phyloP scores from a whole-genome alignment of 2,888 invertebrate species.

The Sarcophaga variegata region DNA sequence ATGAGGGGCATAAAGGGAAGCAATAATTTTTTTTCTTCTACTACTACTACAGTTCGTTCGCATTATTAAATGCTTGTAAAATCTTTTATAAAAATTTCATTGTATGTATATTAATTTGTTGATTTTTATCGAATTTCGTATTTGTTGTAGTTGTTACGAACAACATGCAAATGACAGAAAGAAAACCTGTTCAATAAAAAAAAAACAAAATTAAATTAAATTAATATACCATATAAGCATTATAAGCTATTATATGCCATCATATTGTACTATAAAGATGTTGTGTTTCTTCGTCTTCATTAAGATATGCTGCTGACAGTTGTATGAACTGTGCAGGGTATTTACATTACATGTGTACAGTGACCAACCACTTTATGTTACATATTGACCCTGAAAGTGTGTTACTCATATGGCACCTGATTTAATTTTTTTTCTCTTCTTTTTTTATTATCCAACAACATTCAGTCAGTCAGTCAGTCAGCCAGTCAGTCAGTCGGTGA shows the following conservation, averaged over 20 bases:
- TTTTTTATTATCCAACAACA: too few relatives aligned
- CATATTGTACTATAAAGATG: neutral
- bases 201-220: neutral
- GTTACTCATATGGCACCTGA: conserved; percentile 55
- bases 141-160: conserved; percentile 17
- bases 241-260: neutral
- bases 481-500: neutral
- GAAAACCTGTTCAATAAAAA: conserved; percentile 39
- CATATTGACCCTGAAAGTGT: conserved; percentile 63
- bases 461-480: neutral
- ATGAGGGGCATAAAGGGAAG: neutral
- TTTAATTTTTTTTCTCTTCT: neutral
- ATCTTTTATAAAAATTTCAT: conserved; percentile 14
- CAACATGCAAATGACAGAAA: conserved; percentile 27
- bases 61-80: too few relatives aligned
- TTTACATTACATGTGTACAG: neutral
- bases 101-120: conserved; percentile 22
- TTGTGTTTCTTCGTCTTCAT: neutral
- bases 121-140: conserved; percentile 12
- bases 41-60: neutral
- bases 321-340: neutral
- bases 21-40: neutral
- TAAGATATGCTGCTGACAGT: neutral
- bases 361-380: conserved; percentile 27
- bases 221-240: neutral